Percentiles rank a stretch among this genome's conserved stretches.
phyloP scores from a whole-genome alignment of 2,888 invertebrate species.

The Lepetodrilus schrolli region DNA sequence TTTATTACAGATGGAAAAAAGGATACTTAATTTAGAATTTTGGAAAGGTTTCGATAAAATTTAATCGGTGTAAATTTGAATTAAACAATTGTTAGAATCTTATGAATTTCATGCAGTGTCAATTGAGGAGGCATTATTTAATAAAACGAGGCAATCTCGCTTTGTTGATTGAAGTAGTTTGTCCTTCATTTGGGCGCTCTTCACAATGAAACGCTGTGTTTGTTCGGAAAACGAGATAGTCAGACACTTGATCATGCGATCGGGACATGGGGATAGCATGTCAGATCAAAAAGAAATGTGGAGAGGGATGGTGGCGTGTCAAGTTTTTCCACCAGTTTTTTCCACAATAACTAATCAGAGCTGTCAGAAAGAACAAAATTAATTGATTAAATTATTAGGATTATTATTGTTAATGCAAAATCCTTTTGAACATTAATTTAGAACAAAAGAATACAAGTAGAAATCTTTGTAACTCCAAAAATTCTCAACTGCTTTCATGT shows the following conservation, averaged over 20 bases:
- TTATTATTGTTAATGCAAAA: no score
- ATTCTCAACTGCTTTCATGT: no score
- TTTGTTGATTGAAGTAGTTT: constrained; percentile 17
- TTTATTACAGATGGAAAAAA: not conserved
- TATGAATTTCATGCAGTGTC: constrained; percentile 3
- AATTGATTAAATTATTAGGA: no score
- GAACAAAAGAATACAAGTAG: no score
- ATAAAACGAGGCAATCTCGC: not conserved
- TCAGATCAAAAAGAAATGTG: constrained; percentile 10
- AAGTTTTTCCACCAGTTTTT: no score
- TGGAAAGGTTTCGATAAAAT: not conserved
- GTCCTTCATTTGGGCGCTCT: not conserved
- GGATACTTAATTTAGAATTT: not conserved
- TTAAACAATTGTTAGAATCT: constrained; percentile 20
- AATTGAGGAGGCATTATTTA: not conserved
- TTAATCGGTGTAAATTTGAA: not conserved
- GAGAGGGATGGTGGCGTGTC: not conserved
- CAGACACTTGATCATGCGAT: not conserved
- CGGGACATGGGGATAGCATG: not conserved
- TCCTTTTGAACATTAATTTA: no score
- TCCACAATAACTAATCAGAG: no score
- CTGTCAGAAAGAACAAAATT: no score
- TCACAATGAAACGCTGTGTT: not conserved
- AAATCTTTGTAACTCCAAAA: no score
- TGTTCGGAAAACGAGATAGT: not conserved